Base-by-base conservation (phyloP, 1,140 invertebrate species). In the Drosophila carrolli region DNA sequence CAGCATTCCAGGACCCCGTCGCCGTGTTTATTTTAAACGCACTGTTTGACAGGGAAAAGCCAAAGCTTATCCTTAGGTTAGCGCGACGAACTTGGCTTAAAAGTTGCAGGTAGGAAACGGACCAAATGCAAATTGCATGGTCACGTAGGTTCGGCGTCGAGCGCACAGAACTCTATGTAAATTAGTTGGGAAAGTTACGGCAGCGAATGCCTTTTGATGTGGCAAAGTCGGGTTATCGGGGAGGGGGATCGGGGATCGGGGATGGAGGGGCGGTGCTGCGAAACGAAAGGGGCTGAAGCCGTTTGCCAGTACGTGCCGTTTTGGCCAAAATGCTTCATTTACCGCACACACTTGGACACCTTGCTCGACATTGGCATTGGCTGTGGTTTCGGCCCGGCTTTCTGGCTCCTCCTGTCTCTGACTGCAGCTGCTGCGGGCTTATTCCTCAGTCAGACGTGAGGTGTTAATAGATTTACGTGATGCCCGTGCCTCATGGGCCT, bases 391-490 rank as follows among this genome's bases (percentile, higher is more conserved):
- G 27, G 32, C 40, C 63, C 51, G 19, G 40, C 47, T 19, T 11
- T 67, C 19, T 27, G 35, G 6, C 46, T 50, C 27, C 27, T 9
- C 38, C 5, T n/a, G 5, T 32, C 13, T 23, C 29, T 13, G 6
- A 10, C n/a, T 40, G 35, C 38, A 6, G 37, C 41, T 46, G n/a
- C 14, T 50, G 14, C 32, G 58, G 62, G 46, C 68, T 79, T 79
- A 78, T 65, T 38, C 70, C 50, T 40, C 54, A 50, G 60, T 8
- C 62, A 54, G 56, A 66, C 79, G 76, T 73, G 72, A 88, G 79
- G 84, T 89, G 83, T 83, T 89, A 88, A 89, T 88, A 89, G 83
- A 88, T 88, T 88, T 89, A 89, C 84, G 67, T 89, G 79, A 79
- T 50, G 27, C n/a, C 46, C 9, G 48, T 50, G 27, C 27, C 8